phyloP scores from a whole-genome alignment of 2,113 vertebrate species.

The Clinocottus analis region DNA sequence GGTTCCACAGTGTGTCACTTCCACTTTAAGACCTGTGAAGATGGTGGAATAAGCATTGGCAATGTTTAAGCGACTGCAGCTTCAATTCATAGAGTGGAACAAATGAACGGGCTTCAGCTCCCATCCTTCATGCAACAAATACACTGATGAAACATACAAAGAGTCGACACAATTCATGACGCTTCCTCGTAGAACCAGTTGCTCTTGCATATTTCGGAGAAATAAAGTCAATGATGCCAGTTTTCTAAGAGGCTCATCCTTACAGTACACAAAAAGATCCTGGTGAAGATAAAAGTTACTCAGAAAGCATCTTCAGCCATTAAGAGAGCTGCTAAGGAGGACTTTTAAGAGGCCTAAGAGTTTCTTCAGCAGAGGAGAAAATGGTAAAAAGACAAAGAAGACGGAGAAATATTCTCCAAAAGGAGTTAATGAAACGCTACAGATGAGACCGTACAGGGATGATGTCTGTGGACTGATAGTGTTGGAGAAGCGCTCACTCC shows the following conservation, averaged over 20 bases:
- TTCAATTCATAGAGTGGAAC: background rate
- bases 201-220: background rate
- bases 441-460: background rate
- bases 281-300: background rate
- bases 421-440: background rate
- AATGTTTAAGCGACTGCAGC: background rate
- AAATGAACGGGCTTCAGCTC: background rate
- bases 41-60: background rate
- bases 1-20: slow-evolving; percentile 97
- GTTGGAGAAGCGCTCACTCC: background rate
- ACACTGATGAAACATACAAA: background rate
- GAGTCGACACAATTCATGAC: background rate
- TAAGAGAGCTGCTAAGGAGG: background rate
- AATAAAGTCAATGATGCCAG: background rate
- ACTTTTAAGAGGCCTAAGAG: background rate
- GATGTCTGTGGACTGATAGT: background rate
- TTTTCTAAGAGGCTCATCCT: background rate
- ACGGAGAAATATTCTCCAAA: background rate
- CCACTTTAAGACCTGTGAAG: slow-evolving; percentile 94
- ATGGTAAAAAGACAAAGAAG: background rate
- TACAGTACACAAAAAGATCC: background rate
- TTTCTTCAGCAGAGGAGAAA: background rate
- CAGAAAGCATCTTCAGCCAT: background rate
- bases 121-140: background rate
- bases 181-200: background rate